These are phyloP conservation scores for Heliconius hermathena DNA, from an alignment of 1,140 invertebrate species.

Conservation along the genomic window DNA sequence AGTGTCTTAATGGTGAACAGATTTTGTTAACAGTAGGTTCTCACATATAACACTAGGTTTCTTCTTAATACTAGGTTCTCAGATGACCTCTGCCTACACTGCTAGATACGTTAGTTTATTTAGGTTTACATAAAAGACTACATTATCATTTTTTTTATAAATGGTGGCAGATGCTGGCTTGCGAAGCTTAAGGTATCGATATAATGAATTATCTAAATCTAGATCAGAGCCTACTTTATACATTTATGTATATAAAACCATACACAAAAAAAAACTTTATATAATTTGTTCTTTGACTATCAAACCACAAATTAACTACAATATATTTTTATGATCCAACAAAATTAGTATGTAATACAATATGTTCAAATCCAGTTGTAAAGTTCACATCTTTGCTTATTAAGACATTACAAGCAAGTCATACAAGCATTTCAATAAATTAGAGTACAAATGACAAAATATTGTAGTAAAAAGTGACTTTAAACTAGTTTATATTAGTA, in stretches of 20 bases:
- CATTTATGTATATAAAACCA: not conserved
- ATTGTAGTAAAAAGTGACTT: not conserved
- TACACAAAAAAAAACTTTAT: not conserved
- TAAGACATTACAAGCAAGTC: not conserved
- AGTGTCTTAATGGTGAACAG: too few species aligned
- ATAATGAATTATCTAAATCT: not conserved
- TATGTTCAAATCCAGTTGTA: not conserved
- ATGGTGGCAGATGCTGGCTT: too few species aligned
- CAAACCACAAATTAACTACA: too few species aligned
- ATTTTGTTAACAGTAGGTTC: too few species aligned
- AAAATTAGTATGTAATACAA: not conserved
- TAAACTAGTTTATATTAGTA: not conserved
- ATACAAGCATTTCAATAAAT: not conserved
- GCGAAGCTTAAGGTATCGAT: too few species aligned
- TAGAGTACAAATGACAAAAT: not conserved
- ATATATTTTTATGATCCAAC: too few species aligned
- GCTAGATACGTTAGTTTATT: too few species aligned
- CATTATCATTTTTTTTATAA: too few species aligned
- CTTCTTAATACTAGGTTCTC: too few species aligned
- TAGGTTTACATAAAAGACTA: too few species aligned
- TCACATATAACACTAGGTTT: too few species aligned
- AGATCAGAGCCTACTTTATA: constrained; percentile 1
- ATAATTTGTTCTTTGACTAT: not conserved
- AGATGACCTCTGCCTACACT: too few species aligned
- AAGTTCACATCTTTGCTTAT: not conserved